Conservation (phyloP, 1,140 invertebrate species). For the Centruroides vittatus region DNA sequence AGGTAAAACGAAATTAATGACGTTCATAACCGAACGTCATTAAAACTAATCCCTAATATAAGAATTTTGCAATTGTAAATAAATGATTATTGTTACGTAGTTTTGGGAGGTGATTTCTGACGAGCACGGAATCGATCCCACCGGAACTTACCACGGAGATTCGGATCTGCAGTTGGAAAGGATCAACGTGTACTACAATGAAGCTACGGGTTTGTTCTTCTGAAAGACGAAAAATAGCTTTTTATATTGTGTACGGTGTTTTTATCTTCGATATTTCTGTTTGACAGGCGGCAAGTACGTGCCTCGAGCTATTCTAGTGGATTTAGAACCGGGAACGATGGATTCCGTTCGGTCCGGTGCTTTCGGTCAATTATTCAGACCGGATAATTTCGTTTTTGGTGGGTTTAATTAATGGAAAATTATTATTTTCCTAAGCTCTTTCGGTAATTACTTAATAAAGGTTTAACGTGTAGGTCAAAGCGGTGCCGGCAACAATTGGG, state of each 20-base stretch:
- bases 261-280: background rate
- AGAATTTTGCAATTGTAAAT: too few species aligned
- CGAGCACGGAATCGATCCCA: conserved; percentile 38
- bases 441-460: too few species aligned
- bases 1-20: too few species aligned
- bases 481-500: conserved; percentile 25
- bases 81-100: too few species aligned
- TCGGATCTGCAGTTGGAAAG: conserved; percentile 20
- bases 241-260: too few species aligned
- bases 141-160: conserved; percentile 36
- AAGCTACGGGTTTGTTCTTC: conserved; percentile 65
- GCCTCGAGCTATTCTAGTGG: conserved; percentile 74
- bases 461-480: conserved; percentile 2
- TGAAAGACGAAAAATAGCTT: background rate
- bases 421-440: background rate
- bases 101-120: conserved; percentile 1
- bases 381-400: conserved; percentile 40
- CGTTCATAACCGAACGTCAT: too few species aligned
- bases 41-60: too few species aligned
- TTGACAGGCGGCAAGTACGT: conserved; percentile 49
- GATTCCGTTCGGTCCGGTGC: conserved; percentile 75
- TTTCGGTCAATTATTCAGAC: too few species aligned
- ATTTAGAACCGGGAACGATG: conserved; percentile 90
- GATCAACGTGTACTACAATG: conserved; percentile 37
- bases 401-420: conserved; percentile 65